Percentiles rank a stretch among this genome's conserved stretches.
These are phyloP conservation scores for Lamellibrachia satsuma DNA, from an alignment of 2,888 invertebrate genomes.

Conservation along the genomic window DNA sequence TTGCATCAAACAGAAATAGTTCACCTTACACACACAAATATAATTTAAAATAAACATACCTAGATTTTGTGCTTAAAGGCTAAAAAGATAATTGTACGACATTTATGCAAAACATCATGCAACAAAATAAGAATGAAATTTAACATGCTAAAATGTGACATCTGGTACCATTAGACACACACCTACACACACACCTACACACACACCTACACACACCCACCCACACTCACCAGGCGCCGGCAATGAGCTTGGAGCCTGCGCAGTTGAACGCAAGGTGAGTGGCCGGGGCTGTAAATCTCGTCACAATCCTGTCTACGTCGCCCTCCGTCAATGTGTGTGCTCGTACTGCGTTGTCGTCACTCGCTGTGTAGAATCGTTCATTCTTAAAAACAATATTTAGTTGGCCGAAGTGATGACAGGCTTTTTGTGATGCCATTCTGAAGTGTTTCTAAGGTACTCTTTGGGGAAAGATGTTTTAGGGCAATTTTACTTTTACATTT, in stretches of 20 bases:
- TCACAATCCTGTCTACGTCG: constrained; percentile 83
- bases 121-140: too few species aligned
- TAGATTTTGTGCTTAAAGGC: too few species aligned
- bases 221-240: constrained; percentile 71
- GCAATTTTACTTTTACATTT: not conserved
- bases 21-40: too few species aligned
- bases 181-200: too few species aligned
- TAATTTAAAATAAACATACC: too few species aligned
- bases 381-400: constrained; percentile 62
- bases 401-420: not conserved
- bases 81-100: too few species aligned
- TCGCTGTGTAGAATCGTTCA: constrained; percentile 78
- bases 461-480: too few species aligned
- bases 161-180: too few species aligned
- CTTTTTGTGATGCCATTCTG: not conserved
- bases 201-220: not conserved
- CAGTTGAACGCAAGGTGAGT: constrained; percentile 80
- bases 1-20: too few species aligned
- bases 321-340: constrained; percentile 81
- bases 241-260: constrained; percentile 75
- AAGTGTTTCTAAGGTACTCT: too few species aligned
- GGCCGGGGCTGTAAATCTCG: constrained; percentile 87
- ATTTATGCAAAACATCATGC: too few species aligned
- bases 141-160: too few species aligned
- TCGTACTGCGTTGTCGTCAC: constrained; percentile 86